These are phyloP conservation scores for Cercocebus atys DNA, from an alignment of 2,113 vertebrate genomes.

Conservation along the genomic window DNA sequence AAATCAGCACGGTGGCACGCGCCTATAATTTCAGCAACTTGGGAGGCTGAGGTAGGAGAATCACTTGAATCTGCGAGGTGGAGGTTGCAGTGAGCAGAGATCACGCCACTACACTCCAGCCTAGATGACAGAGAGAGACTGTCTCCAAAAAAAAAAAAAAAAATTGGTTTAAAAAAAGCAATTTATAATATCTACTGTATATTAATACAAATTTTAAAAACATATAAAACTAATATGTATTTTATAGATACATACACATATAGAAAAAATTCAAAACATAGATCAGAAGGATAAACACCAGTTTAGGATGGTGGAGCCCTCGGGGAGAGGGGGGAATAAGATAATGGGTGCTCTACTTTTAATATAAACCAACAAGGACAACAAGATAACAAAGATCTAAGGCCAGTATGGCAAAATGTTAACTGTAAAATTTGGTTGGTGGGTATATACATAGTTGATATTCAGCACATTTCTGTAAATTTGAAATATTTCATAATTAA, in stretches of 20 bases:
- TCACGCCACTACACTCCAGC: no score
- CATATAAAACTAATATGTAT: neutral
- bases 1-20: no score
- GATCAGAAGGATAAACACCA: neutral
- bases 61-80: no score
- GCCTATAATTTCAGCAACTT: no score
- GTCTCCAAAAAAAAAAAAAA: no score
- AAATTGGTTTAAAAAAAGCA: neutral
- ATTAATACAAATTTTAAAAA: conserved; percentile 3
- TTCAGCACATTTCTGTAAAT: neutral
- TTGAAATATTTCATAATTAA: conserved; percentile 27
- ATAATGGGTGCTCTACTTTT: neutral
- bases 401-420: neutral
- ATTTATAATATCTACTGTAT: neutral
- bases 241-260: neutral
- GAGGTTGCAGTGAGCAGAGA: no score
- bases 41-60: no score
- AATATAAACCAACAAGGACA: neutral
- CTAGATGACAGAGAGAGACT: no score
- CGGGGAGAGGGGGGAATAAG: neutral
- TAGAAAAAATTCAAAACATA: neutral
- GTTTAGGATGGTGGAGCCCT: neutral
- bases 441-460: neutral
- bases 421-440: neutral
- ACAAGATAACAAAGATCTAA: neutral